Conservation (phyloP, 1,140 invertebrate species). For the Coelopa frigida region DNA sequence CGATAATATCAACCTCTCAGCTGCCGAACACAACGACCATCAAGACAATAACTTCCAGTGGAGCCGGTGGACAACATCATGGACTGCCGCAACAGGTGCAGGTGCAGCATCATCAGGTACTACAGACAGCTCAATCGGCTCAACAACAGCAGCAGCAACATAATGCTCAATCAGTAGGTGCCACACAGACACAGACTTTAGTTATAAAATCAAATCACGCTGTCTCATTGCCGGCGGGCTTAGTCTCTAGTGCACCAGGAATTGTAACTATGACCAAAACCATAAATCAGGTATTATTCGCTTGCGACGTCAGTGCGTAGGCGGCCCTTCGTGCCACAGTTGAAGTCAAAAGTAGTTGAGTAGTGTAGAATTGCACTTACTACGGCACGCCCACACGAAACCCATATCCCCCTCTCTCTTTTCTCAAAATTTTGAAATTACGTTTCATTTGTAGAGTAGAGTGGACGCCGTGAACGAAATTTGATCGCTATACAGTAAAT, state of each 20-base stretch:
- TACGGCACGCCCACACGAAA: no score
- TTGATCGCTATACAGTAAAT: no score
- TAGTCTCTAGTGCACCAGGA: slow-evolving; percentile 46
- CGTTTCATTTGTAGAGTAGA: no score
- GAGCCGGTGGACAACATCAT: slow-evolving; percentile 20
- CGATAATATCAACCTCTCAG: slow-evolving; percentile 38
- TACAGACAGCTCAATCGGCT: slow-evolving; percentile 13
- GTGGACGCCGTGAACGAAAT: no score
- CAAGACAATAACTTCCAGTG: slow-evolving; percentile 46
- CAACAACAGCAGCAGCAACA: slow-evolving; percentile 12
- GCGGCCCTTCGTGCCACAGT: no score
- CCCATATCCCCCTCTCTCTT: no score
- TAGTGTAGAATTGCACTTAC: no score
- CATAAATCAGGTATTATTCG: slow-evolving; percentile 45
- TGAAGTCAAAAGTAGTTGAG: no score
- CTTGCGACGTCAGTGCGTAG: no score
- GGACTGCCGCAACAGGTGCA: slow-evolving; percentile 25
- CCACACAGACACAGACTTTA: slow-evolving; percentile 44
- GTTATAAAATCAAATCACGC: slow-evolving; percentile 46
- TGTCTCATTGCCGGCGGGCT: slow-evolving; percentile 44
- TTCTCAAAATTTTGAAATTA: no score
- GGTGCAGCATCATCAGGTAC: slow-evolving; percentile 17
- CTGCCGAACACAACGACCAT: slow-evolving; percentile 45
- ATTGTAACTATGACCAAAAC: slow-evolving; percentile 46
- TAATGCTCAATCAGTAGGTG: slow-evolving; percentile 44